Percentiles rank a stretch among this genome's conserved stretches.
phyloP scores from a whole-genome alignment of 2,113 vertebrate genomes.

The Heliornis fulica region DNA sequence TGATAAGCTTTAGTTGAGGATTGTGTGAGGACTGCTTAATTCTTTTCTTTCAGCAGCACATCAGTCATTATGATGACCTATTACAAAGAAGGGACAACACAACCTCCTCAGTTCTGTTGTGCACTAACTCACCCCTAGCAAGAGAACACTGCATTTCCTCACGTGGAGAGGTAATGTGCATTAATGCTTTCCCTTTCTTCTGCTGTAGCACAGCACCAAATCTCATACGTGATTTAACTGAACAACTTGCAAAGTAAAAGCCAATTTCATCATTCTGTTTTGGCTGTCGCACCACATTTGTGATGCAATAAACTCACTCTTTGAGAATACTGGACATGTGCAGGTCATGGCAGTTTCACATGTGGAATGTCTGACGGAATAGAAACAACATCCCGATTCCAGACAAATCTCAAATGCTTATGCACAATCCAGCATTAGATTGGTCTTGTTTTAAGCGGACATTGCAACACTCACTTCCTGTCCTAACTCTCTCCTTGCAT shows the following conservation, averaged over 20 bases:
- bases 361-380: not conserved
- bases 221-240: not conserved
- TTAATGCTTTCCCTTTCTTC: not conserved
- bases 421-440: accelerated
- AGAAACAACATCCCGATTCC: not conserved
- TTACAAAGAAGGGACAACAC: not conserved
- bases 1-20: not conserved
- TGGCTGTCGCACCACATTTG: not conserved
- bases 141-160: not conserved
- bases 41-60: not conserved
- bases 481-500: not conserved
- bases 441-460: not conserved
- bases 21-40: not conserved
- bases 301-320: not conserved
- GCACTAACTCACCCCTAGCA: not conserved
- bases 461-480: not conserved
- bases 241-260: not conserved
- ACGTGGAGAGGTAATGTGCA: not conserved
- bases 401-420: not conserved
- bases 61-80: not conserved
- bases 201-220: not conserved
- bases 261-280: not conserved
- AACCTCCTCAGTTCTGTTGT: not conserved
- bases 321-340: not conserved
- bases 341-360: not conserved